A percentile compares a stretch with the other conserved stretches of the same genome.
Conservation (phyloP, 1,140 invertebrate species). For the Pissodes strobi region DNA sequence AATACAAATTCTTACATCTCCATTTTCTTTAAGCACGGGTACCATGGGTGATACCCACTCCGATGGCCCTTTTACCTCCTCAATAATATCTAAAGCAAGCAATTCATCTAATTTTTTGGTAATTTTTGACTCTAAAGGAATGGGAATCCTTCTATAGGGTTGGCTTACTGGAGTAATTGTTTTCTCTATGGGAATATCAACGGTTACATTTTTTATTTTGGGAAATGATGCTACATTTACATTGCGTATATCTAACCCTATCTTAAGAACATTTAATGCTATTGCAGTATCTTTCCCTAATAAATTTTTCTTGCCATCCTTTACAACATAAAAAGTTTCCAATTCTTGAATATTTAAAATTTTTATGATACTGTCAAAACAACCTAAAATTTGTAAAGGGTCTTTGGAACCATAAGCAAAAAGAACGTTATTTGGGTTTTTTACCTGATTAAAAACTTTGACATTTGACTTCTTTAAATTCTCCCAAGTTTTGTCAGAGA, state of each 20-base stretch:
- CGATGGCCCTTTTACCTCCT: conserved; percentile 24
- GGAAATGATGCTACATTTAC: conserved; percentile 35
- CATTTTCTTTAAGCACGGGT: no score
- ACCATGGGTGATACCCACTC: conserved; percentile 54
- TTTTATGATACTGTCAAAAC: not conserved
- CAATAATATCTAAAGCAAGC: conserved; percentile 24
- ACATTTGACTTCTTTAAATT: not conserved
- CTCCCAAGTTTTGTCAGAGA: not conserved
- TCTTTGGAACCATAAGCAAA: not conserved
- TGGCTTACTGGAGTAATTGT: conserved; percentile 28
- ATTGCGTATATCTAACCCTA: conserved; percentile 22
- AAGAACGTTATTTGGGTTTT: conserved; percentile 8
- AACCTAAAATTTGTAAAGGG: conserved; percentile 4
- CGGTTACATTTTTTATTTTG: conserved; percentile 45
- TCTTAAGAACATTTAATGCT: conserved; percentile 41
- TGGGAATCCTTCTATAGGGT: conserved; percentile 48
- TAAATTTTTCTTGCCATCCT: not conserved
- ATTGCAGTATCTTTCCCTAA: conserved; percentile 29
- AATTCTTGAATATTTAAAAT: not conserved
- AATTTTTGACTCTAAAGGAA: conserved; percentile 38
- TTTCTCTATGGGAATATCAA: conserved; percentile 37
- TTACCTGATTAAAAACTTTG: not conserved
- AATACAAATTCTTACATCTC: no score
- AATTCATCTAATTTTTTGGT: conserved; percentile 51
- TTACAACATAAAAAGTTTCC: not conserved